Base-by-base conservation (phyloP, 2,113 vertebrate species). In the Paedocypris sp. region DNA sequence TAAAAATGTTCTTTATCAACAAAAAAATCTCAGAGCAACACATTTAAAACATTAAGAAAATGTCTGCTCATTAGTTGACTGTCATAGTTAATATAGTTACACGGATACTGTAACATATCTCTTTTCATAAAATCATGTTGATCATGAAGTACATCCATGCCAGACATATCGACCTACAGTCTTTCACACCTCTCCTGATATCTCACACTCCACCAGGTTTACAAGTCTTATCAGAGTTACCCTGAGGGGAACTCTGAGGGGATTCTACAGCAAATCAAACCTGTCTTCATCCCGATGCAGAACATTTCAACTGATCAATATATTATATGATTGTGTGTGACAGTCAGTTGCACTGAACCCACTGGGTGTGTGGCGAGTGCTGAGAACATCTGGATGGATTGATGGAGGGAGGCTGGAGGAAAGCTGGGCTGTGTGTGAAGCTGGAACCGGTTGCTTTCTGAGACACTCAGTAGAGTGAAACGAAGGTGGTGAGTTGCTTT, bases 1-100 rank as follows among this genome's bases (percentile, higher is more conserved):
- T 9, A 19, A 29, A 68, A 62, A 50, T 62, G 19, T 45, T 18
- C 13, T 2, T 11, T 56, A 4, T 11, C 39, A 56, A 62, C 49
- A 29, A n/a, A 41, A 19, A 32, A 31, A 43, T 12, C 4, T 1
- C 6, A 15, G 31, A 52, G 23, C 2, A 51, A 38, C 16, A 13
- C 23, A 47, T 39, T n/a, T 12, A n/a, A 45, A 25, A 12, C 15
- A 42, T 32, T 32, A 20, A 42, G n/a, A n/a, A n/a, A n/a, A n/a
- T n/a, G n/a, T n/a, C n/a, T n/a, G n/a, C n/a, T n/a, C n/a, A n/a
- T n/a, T n/a, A n/a, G n/a, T n/a, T n/a, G n/a, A n/a, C n/a, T n/a
- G n/a, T n/a, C n/a, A n/a, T n/a, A n/a, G n/a, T n/a, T n/a, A n/a
- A n/a, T n/a, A n/a, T n/a, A n/a, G n/a, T n/a, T 42, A 16, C 31